Evolutionary conservation across 2,113 vertebrate genomes (phyloP).

Genomic region (Eubucco bourcierii): DNA sequence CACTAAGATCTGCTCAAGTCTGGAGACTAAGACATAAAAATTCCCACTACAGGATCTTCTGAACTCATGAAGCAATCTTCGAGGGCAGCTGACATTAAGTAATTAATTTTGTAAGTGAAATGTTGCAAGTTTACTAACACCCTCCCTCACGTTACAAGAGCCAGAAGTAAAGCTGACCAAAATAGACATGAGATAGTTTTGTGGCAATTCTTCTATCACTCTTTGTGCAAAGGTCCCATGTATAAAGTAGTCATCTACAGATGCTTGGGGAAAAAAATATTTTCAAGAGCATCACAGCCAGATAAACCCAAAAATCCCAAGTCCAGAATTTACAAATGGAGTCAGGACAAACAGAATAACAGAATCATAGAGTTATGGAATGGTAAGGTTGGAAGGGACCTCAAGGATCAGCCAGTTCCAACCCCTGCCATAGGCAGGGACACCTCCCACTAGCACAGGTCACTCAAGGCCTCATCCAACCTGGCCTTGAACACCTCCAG

Average conservation of each 20-base stretch:
- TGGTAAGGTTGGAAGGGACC: too few species aligned
- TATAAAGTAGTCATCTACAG: background rate
- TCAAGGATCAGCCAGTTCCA: too few species aligned
- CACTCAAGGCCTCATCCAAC: too few species aligned
- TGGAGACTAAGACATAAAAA: background rate
- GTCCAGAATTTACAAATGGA: background rate
- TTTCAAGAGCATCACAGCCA: background rate
- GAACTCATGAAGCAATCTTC: background rate
- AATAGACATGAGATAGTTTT: background rate
- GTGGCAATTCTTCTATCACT: background rate
- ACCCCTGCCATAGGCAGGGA: too few species aligned
- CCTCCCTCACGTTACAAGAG: slow-evolving; percentile 17
- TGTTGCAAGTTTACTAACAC: slow-evolving; percentile 42
- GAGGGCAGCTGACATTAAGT: slow-evolving; percentile 30
- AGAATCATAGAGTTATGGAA: background rate
- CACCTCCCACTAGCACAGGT: too few species aligned
- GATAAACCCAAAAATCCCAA: background rate
- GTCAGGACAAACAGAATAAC: background rate
- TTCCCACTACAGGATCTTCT: background rate
- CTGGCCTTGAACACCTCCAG: too few species aligned
- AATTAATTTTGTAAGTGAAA: slow-evolving; percentile 56
- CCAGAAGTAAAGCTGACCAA: background rate
- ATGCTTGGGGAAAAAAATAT: background rate
- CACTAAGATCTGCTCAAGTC: background rate
- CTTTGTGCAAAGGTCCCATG: background rate